Evolutionary conservation across 2,888 invertebrate species (phyloP).

Genomic region (Dilophus febrilis): DNA sequence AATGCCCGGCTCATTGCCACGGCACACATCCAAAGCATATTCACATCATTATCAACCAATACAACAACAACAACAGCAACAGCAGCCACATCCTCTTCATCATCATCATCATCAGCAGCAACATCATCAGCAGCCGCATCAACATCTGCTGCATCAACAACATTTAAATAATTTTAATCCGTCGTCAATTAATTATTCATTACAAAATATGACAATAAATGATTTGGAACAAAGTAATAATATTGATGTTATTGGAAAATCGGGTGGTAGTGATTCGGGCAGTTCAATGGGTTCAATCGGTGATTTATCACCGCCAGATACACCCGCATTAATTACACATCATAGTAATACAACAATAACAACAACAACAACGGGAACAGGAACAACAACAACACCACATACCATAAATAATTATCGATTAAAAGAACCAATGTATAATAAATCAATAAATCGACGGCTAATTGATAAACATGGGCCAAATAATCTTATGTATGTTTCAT

Average conservation of each 20-base stretch:
- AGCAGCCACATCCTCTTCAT: conserved; percentile 13
- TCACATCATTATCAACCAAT: conserved; percentile 20
- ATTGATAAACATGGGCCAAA: too few species aligned
- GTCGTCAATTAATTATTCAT: conserved; percentile 3
- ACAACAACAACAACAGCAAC: conserved; percentile 18
- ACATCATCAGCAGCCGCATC: conserved; percentile 21
- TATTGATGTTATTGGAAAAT: neutral
- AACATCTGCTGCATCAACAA: neutral
- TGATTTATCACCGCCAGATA: conserved; percentile 28
- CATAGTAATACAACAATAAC: conserved; percentile 9
- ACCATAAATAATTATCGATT: conserved; percentile 1
- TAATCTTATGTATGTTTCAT: neutral
- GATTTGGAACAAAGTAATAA: too few species aligned
- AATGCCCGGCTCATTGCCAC: conserved; percentile 20
- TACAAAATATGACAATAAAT: conserved; percentile 1
- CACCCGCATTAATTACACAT: conserved; percentile 21
- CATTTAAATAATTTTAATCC: conserved; percentile 1
- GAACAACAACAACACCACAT: conserved; percentile 10
- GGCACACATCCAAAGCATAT: conserved; percentile 21
- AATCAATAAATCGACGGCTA: too few species aligned
- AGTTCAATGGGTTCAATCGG: conserved; percentile 29
- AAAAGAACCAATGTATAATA: neutral
- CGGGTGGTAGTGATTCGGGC: conserved; percentile 25
- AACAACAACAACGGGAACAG: conserved; percentile 13
- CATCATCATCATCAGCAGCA: conserved; percentile 19